phyloP scores from a whole-genome alignment of 2,113 vertebrate species.

The Paedocypris sp. region DNA sequence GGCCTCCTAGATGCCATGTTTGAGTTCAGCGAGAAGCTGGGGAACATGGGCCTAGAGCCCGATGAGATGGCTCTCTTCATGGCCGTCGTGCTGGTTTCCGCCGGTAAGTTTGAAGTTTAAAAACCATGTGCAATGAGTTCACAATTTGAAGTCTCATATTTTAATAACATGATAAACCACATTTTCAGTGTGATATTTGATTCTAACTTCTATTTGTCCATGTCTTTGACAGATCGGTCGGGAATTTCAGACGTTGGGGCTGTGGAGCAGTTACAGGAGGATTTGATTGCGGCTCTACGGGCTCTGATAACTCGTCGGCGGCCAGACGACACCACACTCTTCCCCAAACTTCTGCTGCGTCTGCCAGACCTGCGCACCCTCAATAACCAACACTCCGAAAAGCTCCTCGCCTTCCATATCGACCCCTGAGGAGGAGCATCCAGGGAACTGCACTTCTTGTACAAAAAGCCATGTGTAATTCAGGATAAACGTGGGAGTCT shows the following conservation, averaged over 20 bases:
- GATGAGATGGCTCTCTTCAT: slow-evolving; percentile 70
- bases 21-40: slow-evolving; percentile 65
- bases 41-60: slow-evolving; percentile 54
- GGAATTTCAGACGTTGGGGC: slow-evolving; percentile 52
- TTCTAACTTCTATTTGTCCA: not conserved
- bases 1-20: slow-evolving; percentile 59
- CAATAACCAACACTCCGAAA: slow-evolving; percentile 66
- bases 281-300: slow-evolving; percentile 56
- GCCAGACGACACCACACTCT: slow-evolving; percentile 52
- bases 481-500: not conserved
- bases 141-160: too few relatives aligned
- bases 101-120: slow-evolving; percentile 54
- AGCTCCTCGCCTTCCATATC: slow-evolving; percentile 65
- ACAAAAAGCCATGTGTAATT: not conserved
- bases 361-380: slow-evolving; percentile 66
- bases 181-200: too few relatives aligned
- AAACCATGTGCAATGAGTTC: too few relatives aligned
- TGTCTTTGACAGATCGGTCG: slow-evolving; percentile 54
- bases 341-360: slow-evolving; percentile 61
- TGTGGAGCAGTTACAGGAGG: slow-evolving; percentile 65
- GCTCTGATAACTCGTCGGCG: slow-evolving; percentile 53
- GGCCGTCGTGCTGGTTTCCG: slow-evolving; percentile 69
- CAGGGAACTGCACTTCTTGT: not conserved
- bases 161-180: too few relatives aligned
- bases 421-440: slow-evolving; percentile 46